These are phyloP conservation scores for Piscicola geometra DNA, from an alignment of 2,888 invertebrate species.

Conservation along the genomic window DNA sequence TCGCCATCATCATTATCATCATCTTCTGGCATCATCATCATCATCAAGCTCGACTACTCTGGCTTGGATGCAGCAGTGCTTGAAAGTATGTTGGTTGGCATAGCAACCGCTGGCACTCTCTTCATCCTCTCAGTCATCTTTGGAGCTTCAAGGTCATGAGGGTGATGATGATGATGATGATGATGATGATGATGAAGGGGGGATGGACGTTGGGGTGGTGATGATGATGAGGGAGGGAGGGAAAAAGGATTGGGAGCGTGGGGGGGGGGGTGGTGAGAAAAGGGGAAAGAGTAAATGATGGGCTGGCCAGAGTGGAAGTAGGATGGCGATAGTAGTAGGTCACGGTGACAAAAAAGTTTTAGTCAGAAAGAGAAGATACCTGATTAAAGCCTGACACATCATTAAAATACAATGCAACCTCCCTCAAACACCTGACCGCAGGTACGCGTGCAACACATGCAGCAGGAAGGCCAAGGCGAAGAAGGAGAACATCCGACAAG, in stretches of 20 bases:
- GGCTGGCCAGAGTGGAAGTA: too few species aligned
- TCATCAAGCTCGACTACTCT: conserved; percentile 68
- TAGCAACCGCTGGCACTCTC: conserved; percentile 73
- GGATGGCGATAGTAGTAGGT: too few species aligned
- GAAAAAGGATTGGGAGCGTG: not conserved
- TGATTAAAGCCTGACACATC: too few species aligned
- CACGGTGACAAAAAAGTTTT: too few species aligned
- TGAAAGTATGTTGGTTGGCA: conserved; percentile 75
- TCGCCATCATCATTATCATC: conserved; percentile 53
- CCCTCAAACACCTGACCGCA: conserved; percentile 43
- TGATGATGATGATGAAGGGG: conserved; percentile 14
- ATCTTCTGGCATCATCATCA: conserved; percentile 68
- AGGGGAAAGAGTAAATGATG: too few species aligned
- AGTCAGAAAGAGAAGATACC: too few species aligned
- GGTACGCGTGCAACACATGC: conserved; percentile 68
- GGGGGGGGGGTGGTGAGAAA: too few species aligned
- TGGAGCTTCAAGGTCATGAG: conserved; percentile 62
- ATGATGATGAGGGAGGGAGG: conserved; percentile 14
- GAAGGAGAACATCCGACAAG: conserved; percentile 73
- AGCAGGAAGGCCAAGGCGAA: conserved; percentile 54
- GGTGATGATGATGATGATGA: not conserved
- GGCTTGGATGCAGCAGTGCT: conserved; percentile 78
- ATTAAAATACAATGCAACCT: too few species aligned
- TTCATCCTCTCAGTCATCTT: conserved; percentile 73
- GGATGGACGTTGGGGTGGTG: not conserved